Base-by-base conservation (phyloP, 2,888 invertebrate species). In the Drosophila nigritarsus region DNA sequence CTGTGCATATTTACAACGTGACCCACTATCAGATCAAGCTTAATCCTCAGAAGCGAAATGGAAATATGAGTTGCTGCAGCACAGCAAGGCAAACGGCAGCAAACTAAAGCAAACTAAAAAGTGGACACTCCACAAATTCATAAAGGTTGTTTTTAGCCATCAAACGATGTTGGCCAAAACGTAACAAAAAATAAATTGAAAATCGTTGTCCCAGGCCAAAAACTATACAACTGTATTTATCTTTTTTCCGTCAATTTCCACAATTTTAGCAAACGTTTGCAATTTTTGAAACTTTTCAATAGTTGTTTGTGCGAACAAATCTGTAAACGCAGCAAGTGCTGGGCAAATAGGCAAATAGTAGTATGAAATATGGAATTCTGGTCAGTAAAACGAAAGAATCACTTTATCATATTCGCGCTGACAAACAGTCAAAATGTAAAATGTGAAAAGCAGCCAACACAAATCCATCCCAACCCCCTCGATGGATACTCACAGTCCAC, bases 401-500 rank as follows among this genome's bases (percentile, higher is more conserved):
- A 69, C 66, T 87, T 67, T 64, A 82, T 84, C 73, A 87, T 68
- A 67, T 74, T 71, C 48, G n/a, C 24, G 11, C 20, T 51, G 66
- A 63, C 70, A 75, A 53, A 58, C 58, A 54, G 70, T 61, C 55
- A 75, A 48, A 59, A 36, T n/a, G 68, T 24, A 50, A 42, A 34
- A 55, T 34, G n/a, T 34, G 38, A 58, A 63, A 51, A 63, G 63
- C 64, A n/a, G 34, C 40, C 34, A 8, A 34, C n/a, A 51, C 15
- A 6, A 40, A 13, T 34, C 40, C 50, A 8, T 45, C 11, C 56
- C 15, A 8, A 40, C 8, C 32, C 34, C 3, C 30, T 24, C 0
- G 59, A 38, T 18, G 9, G 18, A 48, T 94, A 97, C 98, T 97
- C 94, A 98, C 98, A 98, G 94, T 98, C 97, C 66, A 98, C 98